These are phyloP conservation scores for Leptinotarsa juncta DNA, from an alignment of 2,888 invertebrate genomes.

Conservation along the genomic window DNA sequence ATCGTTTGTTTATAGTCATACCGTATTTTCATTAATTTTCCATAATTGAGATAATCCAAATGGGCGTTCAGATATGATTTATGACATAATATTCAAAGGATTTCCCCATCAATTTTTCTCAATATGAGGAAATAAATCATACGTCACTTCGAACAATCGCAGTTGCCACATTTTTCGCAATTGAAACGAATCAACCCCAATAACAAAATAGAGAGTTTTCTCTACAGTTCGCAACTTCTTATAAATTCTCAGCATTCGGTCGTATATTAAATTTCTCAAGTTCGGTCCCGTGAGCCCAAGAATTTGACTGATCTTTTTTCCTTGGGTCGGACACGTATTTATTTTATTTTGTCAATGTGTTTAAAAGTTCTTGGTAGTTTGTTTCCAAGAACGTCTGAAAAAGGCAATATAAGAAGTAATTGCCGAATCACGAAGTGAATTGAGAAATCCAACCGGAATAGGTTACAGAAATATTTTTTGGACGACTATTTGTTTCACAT, in stretches of 20 bases:
- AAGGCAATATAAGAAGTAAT: neutral
- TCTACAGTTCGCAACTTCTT: conserved; percentile 46
- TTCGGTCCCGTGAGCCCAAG: conserved; percentile 48
- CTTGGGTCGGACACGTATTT: conserved; percentile 45
- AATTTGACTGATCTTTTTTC: conserved; percentile 54
- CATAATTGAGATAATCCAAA: too few relatives aligned
- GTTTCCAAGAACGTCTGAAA: neutral
- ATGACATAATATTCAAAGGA: neutral
- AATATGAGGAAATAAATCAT: conserved; percentile 7
- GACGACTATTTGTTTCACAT: too few relatives aligned
- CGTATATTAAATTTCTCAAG: conserved; percentile 54
- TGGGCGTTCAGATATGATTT: too few relatives aligned
- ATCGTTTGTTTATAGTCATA: too few relatives aligned
- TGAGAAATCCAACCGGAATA: neutral
- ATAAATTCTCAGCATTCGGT: conserved; percentile 50
- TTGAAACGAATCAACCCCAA: neutral
- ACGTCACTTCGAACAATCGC: neutral
- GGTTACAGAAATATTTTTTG: too few relatives aligned
- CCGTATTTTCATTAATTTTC: too few relatives aligned
- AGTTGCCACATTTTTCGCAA: neutral
- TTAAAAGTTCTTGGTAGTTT: conserved; percentile 35
- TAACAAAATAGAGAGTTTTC: conserved; percentile 3
- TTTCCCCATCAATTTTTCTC: neutral
- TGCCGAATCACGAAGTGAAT: neutral
- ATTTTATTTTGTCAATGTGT: conserved; percentile 45